Conservation (phyloP, 2,888 invertebrate species). For the Dolichopus griseipennis region DNA sequence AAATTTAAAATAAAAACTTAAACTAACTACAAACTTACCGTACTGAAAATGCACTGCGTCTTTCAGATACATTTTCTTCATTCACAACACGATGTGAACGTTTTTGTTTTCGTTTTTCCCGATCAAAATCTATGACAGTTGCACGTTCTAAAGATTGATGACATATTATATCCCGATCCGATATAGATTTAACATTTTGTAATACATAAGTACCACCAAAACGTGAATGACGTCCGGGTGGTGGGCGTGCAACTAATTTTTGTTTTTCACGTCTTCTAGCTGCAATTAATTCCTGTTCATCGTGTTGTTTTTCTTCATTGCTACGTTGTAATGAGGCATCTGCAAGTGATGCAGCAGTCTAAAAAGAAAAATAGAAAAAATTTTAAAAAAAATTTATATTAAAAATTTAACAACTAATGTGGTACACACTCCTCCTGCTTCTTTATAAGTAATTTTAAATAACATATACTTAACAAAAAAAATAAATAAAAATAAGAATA, state of each 20-base stretch:
- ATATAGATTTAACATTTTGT: constrained; percentile 87
- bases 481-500: background rate
- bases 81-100: constrained; percentile 62
- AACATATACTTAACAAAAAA: background rate
- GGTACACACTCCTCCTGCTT: too few relatives aligned
- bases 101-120: constrained; percentile 66
- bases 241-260: constrained; percentile 35
- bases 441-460: too few relatives aligned
- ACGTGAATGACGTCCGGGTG: constrained; percentile 63
- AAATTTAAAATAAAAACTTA: constrained; percentile 8
- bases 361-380: background rate
- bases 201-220: constrained; percentile 92
- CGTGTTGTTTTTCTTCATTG: constrained; percentile 71
- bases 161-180: constrained; percentile 78
- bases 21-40: constrained; percentile 40
- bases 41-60: constrained; percentile 81
- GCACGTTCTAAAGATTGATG: constrained; percentile 76
- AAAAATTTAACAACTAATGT: background rate
- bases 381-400: background rate
- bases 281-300: constrained; percentile 69
- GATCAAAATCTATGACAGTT: constrained; percentile 68
- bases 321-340: constrained; percentile 66
- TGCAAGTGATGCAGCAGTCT: constrained; percentile 64
- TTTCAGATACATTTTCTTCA: constrained; percentile 53
- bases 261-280: constrained; percentile 63